Evolutionary conservation across 2,888 invertebrate species (phyloP).

Genomic region (Campoplex capitator): DNA sequence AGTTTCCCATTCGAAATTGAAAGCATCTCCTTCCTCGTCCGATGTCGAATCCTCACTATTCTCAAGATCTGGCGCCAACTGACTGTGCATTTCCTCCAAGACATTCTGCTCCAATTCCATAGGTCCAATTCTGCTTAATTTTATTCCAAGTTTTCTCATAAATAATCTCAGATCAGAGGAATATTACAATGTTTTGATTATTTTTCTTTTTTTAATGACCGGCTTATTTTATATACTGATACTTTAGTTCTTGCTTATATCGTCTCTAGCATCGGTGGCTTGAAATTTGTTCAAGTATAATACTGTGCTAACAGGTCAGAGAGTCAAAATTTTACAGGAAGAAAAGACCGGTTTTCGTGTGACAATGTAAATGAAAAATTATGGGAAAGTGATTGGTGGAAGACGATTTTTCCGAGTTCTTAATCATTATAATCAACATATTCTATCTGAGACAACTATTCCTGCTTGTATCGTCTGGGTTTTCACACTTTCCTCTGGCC

Average conservation of each 20-base stretch:
- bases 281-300: not conserved
- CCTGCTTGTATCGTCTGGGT: no score
- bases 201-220: not conserved
- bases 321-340: not conserved
- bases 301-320: not conserved
- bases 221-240: no score
- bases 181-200: not conserved
- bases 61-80: slow-evolving; percentile 87
- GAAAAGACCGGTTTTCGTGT: not conserved
- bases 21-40: slow-evolving; percentile 89
- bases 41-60: slow-evolving; percentile 89
- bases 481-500: no score
- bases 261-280: no score
- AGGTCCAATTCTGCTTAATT: slow-evolving; percentile 86
- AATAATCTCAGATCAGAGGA: slow-evolving; percentile 9
- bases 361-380: no score
- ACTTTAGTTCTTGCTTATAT: no score
- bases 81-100: slow-evolving; percentile 88
- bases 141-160: slow-evolving; percentile 26
- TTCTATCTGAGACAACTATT: no score
- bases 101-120: slow-evolving; percentile 87
- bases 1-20: slow-evolving; percentile 93
- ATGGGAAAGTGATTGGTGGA: no score
- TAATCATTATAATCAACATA: no score
- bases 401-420: no score